These are phyloP conservation scores for Oryctes rhinoceros DNA, from an alignment of 1,140 invertebrate species.

Conservation along the genomic window DNA sequence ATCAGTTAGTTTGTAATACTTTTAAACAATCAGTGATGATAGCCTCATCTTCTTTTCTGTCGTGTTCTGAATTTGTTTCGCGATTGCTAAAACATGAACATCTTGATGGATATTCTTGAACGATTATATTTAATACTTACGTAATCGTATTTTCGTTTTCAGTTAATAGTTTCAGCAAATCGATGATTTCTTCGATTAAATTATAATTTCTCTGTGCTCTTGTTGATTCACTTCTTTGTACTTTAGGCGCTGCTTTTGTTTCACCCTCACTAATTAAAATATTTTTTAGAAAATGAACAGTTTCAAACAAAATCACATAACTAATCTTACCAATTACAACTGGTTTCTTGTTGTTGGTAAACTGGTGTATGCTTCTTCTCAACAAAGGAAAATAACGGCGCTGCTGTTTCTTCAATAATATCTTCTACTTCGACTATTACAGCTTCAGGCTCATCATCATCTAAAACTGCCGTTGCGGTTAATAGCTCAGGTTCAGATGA, in stretches of 20 bases:
- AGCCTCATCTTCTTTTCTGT: conserved; percentile 2
- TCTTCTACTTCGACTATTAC: conserved; percentile 76
- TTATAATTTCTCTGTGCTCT: conserved; percentile 62
- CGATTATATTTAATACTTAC: conserved; percentile 51
- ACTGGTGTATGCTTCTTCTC: conserved; percentile 71
- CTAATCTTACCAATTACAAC: conserved; percentile 57
- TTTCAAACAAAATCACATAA: neutral
- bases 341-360: conserved; percentile 63
- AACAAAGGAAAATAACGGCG: conserved; percentile 70
- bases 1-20: conserved; percentile 17
- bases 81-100: neutral
- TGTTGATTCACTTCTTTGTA: conserved; percentile 57
- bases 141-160: conserved; percentile 64
- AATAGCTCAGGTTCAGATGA: conserved; percentile 55
- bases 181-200: conserved; percentile 65
- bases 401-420: conserved; percentile 72
- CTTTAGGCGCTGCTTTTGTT: conserved; percentile 53
- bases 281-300: conserved; percentile 5
- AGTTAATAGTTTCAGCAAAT: conserved; percentile 61
- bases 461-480: conserved; percentile 39
- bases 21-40: conserved; percentile 25
- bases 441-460: conserved; percentile 67
- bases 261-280: conserved; percentile 51
- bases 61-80: neutral
- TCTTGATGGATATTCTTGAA: neutral